These are phyloP conservation scores for Chalcis sispes DNA, from an alignment of 2,888 invertebrate species.

Conservation along the genomic window DNA sequence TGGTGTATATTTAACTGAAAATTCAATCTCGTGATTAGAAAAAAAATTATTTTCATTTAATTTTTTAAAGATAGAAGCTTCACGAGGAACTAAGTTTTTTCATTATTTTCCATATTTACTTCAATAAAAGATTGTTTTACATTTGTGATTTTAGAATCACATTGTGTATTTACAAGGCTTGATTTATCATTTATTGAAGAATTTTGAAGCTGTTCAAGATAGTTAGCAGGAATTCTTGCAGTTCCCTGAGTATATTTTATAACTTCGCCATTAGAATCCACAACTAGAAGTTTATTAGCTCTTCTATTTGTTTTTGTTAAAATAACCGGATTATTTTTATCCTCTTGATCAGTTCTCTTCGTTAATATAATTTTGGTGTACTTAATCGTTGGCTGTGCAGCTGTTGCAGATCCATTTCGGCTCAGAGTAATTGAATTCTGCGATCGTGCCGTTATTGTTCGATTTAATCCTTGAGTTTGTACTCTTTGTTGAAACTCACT, in stretches of 20 bases:
- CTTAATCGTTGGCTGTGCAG: constrained; percentile 67
- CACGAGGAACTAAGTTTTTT: constrained; percentile 36
- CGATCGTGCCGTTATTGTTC: constrained; percentile 53
- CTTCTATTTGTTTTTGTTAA: constrained; percentile 63
- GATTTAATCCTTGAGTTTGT: constrained; percentile 49
- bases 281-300: constrained; percentile 36
- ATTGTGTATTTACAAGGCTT: neutral
- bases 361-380: constrained; percentile 78
- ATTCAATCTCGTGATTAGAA: constrained; percentile 7
- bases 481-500: constrained; percentile 15
- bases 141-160: neutral
- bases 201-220: neutral
- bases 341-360: constrained; percentile 69
- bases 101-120: constrained; percentile 4
- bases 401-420: constrained; percentile 31
- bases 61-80: neutral
- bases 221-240: constrained; percentile 9
- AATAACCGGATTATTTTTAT: constrained; percentile 63
- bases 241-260: constrained; percentile 25
- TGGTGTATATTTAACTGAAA: neutral
- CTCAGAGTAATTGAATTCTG: constrained; percentile 46
- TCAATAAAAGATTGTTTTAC: constrained; percentile 14
- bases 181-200: constrained; percentile 2
- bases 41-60: constrained; percentile 45
- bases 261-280: constrained; percentile 34